phyloP scores from a whole-genome alignment of 2,797 vertebrate species.

The Diglossa cyanea region DNA sequence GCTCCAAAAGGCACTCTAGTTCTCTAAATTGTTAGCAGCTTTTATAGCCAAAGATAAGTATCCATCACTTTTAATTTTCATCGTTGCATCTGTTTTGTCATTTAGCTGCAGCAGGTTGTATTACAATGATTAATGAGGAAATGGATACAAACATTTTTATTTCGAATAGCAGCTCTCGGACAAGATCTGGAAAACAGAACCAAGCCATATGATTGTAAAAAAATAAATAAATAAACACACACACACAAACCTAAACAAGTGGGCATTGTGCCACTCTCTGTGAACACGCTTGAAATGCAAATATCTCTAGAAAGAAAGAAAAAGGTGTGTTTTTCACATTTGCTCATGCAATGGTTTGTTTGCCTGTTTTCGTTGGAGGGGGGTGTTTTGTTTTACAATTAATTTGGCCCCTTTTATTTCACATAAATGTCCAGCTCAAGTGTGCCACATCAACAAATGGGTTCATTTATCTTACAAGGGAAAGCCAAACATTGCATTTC shows the following conservation, averaged over 20 bases:
- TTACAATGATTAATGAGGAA: constrained; percentile 77
- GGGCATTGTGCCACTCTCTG: constrained; percentile 64
- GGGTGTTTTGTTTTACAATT: constrained; percentile 59
- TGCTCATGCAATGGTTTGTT: constrained; percentile 40
- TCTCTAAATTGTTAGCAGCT: constrained; percentile 75
- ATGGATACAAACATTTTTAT: constrained; percentile 79
- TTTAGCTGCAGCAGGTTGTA: constrained; percentile 79
- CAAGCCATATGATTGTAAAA: constrained; percentile 75
- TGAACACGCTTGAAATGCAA: constrained; percentile 68
- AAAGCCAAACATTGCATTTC: constrained; percentile 69
- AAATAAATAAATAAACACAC: not conserved
- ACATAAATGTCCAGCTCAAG: constrained; percentile 73
- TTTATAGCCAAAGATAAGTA: constrained; percentile 79
- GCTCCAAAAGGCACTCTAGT: constrained; percentile 75
- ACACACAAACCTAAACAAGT: constrained; percentile 14
- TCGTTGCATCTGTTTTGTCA: constrained; percentile 79
- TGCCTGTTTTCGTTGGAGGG: not conserved
- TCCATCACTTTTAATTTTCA: constrained; percentile 82
- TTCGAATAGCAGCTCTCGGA: constrained; percentile 73
- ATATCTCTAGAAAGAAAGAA: constrained; percentile 13
- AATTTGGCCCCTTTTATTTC: constrained; percentile 74
- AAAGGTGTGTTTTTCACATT: constrained; percentile 53
- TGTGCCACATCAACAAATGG: constrained; percentile 73
- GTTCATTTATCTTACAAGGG: constrained; percentile 71
- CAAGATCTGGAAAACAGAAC: constrained; percentile 76